A percentile compares a stretch with the other conserved stretches of the same genome.
Conservation (phyloP, 2,113 vertebrate genomes). For the Tilapia sparmanii region DNA sequence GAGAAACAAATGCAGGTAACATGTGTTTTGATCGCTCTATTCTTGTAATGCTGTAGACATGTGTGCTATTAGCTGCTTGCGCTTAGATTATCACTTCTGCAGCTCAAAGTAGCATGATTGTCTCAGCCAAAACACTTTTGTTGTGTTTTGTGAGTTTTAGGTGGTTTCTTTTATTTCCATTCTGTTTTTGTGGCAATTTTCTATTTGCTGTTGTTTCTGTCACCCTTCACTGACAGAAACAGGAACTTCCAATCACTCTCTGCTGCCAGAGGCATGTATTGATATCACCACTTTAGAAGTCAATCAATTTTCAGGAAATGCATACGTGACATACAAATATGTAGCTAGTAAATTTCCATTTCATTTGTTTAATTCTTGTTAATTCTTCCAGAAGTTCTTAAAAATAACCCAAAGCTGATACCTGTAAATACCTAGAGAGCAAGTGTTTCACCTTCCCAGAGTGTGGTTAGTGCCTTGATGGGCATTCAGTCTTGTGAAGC, state of each 20-base stretch:
- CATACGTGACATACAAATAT: not conserved
- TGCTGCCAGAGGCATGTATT: not conserved
- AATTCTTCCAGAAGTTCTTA: not conserved
- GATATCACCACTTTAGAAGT: not conserved
- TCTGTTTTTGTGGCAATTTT: not conserved
- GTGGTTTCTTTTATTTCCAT: not conserved
- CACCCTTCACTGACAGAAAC: not conserved
- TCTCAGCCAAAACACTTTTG: not conserved
- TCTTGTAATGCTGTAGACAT: not conserved
- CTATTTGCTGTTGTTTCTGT: not conserved
- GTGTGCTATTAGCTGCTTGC: not conserved
- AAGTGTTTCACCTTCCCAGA: not conserved
- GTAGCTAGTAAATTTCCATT: not conserved
- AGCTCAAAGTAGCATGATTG: not conserved
- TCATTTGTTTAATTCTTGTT: not conserved
- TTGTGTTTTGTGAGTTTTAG: not conserved
- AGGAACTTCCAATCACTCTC: not conserved
- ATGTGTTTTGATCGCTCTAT: not conserved
- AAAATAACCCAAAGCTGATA: not conserved
- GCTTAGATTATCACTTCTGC: not conserved
- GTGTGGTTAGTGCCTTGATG: not conserved
- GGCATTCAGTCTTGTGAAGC: not conserved
- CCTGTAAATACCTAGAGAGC: not conserved
- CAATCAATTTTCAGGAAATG: not conserved
- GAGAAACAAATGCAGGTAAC: not conserved